Percentiles rank a stretch among this genome's conserved stretches.
phyloP scores from a whole-genome alignment of 2,797 vertebrate species.

The Babyrousa celebensis region DNA sequence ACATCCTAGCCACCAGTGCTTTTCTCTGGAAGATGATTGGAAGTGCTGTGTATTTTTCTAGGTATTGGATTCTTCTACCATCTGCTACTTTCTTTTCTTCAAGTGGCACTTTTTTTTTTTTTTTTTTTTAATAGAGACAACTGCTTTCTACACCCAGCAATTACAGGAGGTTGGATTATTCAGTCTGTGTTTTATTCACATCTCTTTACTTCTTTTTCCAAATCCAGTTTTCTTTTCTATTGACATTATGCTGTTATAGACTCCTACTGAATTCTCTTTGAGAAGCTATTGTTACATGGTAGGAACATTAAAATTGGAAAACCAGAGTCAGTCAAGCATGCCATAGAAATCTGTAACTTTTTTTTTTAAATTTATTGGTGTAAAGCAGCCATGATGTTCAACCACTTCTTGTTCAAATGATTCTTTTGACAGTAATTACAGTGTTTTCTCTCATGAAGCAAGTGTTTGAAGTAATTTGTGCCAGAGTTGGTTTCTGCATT shows the following conservation, averaged over 20 bases:
- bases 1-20: neutral
- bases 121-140: conserved; percentile 60
- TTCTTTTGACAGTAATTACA: conserved; percentile 82
- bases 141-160: conserved; percentile 47
- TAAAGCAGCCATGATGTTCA: conserved; percentile 68
- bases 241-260: conserved; percentile 19
- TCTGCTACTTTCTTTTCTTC: conserved; percentile 63
- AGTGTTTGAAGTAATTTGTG: conserved; percentile 86
- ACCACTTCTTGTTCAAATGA: conserved; percentile 66
- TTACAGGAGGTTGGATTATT: conserved; percentile 50
- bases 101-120: neutral
- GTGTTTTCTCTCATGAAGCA: conserved; percentile 85
- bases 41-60: neutral
- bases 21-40: neutral
- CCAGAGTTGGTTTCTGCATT: conserved; percentile 84
- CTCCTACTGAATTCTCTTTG: conserved; percentile 17
- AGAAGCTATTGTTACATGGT: conserved; percentile 60
- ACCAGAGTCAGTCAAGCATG: conserved; percentile 63
- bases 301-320: conserved; percentile 67
- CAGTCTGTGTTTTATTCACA: conserved; percentile 59
- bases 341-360: conserved; percentile 64
- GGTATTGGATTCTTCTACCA: neutral
- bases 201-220: conserved; percentile 62
- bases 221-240: conserved; percentile 56
- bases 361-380: neutral